Base-by-base conservation (phyloP, 2,888 invertebrate genomes). In the Coelogynopora nodosa region DNA sequence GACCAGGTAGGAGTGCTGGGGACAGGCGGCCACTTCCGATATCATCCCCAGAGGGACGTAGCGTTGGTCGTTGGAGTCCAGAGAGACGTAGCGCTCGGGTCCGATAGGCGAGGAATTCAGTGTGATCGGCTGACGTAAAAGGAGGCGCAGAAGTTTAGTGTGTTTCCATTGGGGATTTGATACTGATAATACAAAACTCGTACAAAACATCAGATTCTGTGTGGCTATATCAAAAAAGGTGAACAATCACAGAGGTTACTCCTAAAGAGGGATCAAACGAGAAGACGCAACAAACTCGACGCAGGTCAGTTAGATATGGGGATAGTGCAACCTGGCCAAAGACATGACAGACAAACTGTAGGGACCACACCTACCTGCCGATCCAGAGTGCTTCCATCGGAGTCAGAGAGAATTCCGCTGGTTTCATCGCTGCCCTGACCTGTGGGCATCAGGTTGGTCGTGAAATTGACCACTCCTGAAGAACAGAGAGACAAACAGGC, bases 11-110 rank as follows among this genome's bases (percentile, higher is more conserved):
- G 67, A 26, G 67, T 85, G 85, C 26, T 85, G 85, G n/a, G 85
- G 85, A 85, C 85, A 85, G 85, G 67, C 28, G 85, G 85, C 85
- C 0, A 85, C 85, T n/a, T 67, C 85, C n/a, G 74, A 31, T 0
- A 85, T 74, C 67, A 28, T 74, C 13, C 67, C 67, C 74, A 87
- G 29, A 85, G 87, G 74, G 28, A 87, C 74, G 67, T 87, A 87
- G 86, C 87, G 86, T 28, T 87, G 67, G 31, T 87, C 87, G 28
- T 87, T 87, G 13, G 87, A 49, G 80, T 87, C 87, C 67, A 87
- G 87, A 29, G 84, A 86, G 86, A 87, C 81, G 86, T 67, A 87
- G 29, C 86, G 86, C 30, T 87, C 87, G 85, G 85, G 31, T 13
- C 74, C 74, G 18, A 49, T 18, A 26, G 18, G 18, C 2, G 74